Conservation (phyloP, 2,888 invertebrate species). For the Calephelis perditalis region DNA sequence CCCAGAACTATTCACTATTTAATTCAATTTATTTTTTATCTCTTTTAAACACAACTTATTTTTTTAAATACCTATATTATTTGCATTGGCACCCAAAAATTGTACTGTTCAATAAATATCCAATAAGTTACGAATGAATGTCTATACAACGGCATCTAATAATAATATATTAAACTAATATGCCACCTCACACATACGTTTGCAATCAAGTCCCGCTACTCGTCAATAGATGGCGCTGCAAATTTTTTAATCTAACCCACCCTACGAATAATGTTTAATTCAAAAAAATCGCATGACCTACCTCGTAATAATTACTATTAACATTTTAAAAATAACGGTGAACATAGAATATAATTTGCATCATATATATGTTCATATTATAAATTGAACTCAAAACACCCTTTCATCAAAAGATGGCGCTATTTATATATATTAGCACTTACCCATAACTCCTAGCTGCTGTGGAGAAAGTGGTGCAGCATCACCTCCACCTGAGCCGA, state of each 20-base stretch:
- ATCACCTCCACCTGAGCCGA: slow-evolving; percentile 76
- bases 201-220: slow-evolving; percentile 37
- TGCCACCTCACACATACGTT: neutral
- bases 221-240: slow-evolving; percentile 53
- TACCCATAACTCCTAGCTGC: slow-evolving; percentile 93
- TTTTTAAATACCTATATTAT: too few species aligned
- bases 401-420: slow-evolving; percentile 36
- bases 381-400: slow-evolving; percentile 9
- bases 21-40: too few species aligned
- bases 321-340: too few species aligned
- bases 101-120: neutral
- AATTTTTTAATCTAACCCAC: slow-evolving; percentile 29
- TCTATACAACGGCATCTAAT: slow-evolving; percentile 28
- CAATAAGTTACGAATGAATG: neutral
- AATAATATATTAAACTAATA: slow-evolving; percentile 8
- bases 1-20: neutral
- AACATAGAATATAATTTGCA: too few species aligned
- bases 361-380: neutral
- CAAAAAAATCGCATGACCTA: neutral
- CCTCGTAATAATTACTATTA: neutral
- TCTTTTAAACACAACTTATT: too few species aligned
- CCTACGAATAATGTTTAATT: neutral
- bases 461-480: slow-evolving; percentile 87
- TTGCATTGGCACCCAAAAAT: too few species aligned
- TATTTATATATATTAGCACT: slow-evolving; percentile 52